These are phyloP conservation scores for Hipparchia semele DNA, from an alignment of 2,888 invertebrate genomes.

Conservation along the genomic window DNA sequence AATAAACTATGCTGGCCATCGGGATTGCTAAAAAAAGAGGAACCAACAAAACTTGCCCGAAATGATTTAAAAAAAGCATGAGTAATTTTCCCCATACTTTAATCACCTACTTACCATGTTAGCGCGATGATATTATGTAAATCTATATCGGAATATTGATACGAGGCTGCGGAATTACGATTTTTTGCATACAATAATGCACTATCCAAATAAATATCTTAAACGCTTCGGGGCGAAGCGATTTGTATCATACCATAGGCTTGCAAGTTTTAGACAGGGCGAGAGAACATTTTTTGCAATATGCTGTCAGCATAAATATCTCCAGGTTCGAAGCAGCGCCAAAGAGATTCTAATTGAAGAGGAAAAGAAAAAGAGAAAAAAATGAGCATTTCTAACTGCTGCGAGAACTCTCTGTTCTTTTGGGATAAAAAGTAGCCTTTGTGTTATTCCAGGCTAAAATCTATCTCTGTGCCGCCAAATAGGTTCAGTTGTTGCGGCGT, in stretches of 20 bases:
- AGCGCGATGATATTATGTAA: constrained; percentile 40
- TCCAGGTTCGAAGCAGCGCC: too few species aligned
- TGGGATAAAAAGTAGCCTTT: too few species aligned
- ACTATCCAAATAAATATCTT: constrained; percentile 60
- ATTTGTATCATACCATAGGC: constrained; percentile 24
- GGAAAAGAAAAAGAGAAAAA: too few species aligned
- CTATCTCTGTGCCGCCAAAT: too few species aligned
- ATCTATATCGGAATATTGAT: constrained; percentile 35
- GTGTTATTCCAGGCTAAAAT: too few species aligned
- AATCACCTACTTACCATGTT: constrained; percentile 36
- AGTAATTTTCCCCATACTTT: constrained; percentile 21
- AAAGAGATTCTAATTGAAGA: too few species aligned
- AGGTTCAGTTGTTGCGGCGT: too few species aligned
- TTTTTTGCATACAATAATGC: constrained; percentile 53
- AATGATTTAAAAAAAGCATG: constrained; percentile 5
- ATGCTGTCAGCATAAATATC: too few species aligned
- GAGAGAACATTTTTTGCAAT: too few species aligned
- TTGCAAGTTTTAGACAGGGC: neutral
- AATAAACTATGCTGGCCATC: neutral
- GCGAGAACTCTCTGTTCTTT: too few species aligned
- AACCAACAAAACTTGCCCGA: neutral
- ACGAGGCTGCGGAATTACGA: constrained; percentile 46
- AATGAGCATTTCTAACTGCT: too few species aligned
- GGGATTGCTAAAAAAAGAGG: too few species aligned
- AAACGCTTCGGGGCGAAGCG: constrained; percentile 43